Percentiles rank a stretch among this genome's conserved stretches.
Evolutionary conservation across 2,797 vertebrate genomes (phyloP).

Genomic region (Enoplosus armatus): DNA sequence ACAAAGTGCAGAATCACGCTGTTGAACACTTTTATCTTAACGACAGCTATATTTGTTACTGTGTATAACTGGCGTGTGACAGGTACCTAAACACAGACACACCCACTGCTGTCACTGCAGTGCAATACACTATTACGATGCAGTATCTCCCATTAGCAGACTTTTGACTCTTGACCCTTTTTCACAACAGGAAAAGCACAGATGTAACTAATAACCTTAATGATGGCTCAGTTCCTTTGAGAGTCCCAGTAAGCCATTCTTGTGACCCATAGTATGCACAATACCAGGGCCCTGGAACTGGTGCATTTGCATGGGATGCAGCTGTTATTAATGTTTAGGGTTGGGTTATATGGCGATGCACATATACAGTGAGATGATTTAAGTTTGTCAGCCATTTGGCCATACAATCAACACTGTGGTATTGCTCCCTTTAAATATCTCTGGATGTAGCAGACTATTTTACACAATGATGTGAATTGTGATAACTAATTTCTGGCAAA

Average conservation of each 20-base stretch:
- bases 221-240: not conserved
- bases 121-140: too few relatives aligned
- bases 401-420: not conserved
- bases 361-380: not conserved
- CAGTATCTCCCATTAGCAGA: too few relatives aligned
- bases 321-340: not conserved
- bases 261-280: not conserved
- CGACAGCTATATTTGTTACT: not conserved
- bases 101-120: not conserved
- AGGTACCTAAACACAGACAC: not conserved
- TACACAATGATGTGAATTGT: not conserved
- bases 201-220: not conserved
- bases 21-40: not conserved
- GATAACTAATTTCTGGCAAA: not conserved
- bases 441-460: not conserved
- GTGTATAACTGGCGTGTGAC: not conserved
- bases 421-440: not conserved
- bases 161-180: not conserved
- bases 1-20: too few relatives aligned
- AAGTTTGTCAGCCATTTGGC: not conserved
- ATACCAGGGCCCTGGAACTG: not conserved
- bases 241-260: not conserved
- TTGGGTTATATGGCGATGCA: not conserved
- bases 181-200: not conserved
- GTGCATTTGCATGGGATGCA: not conserved